phyloP scores from a whole-genome alignment of 2,797 vertebrate species.

The Caiman crocodilus region DNA sequence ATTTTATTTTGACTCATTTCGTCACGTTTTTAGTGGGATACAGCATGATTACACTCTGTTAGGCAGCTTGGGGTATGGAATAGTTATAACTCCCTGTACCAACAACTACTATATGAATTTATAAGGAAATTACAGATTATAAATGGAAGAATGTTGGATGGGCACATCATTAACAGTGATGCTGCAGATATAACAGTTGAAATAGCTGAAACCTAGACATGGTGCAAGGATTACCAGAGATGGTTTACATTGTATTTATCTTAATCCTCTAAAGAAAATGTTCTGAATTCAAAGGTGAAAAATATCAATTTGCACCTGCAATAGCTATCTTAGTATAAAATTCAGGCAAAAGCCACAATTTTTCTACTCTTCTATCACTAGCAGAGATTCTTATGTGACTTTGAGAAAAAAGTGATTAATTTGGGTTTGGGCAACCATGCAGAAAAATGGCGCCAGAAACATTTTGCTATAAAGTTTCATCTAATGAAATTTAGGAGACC shows the following conservation, averaged over 20 bases:
- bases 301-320: background rate
- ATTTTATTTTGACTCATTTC: background rate
- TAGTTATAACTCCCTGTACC: background rate
- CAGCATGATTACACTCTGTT: background rate
- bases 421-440: background rate
- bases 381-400: background rate
- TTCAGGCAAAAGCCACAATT: background rate
- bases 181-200: background rate
- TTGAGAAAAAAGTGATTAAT: background rate
- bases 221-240: background rate
- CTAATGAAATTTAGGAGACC: background rate
- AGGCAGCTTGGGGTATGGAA: background rate
- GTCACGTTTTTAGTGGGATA: background rate
- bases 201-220: background rate
- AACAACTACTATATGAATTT: background rate
- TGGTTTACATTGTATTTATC: background rate
- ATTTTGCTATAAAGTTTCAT: background rate
- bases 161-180: background rate
- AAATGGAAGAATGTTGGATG: background rate
- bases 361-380: background rate
- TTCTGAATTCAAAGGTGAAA: background rate
- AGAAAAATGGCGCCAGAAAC: background rate
- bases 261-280: background rate
- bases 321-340: background rate
- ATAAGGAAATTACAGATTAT: background rate